Evolutionary conservation across 2,888 invertebrate genomes (phyloP), one percentile per base, ranked within the genome.

Genomic region (Pterostichus niger): DNA sequence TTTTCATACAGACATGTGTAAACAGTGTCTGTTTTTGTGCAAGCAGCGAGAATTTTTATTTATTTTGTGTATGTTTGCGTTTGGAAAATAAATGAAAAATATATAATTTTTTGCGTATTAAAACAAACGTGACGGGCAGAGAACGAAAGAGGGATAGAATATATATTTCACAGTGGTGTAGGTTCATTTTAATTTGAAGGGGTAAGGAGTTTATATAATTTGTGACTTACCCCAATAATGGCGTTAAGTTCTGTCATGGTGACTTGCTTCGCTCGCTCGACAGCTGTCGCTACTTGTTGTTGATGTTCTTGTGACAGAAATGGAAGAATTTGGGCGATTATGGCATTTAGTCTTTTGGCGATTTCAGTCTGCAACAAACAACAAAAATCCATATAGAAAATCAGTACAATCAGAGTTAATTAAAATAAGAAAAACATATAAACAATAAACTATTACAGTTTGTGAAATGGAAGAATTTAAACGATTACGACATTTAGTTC

Each of bases 241-340:
- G 98, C 95, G 91, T 98, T 98, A 85, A 99, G 92, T 91, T 99
- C 99, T 85, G 97, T 95, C 97, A 98, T 97, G 88, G 97, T 98
- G 89, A 99, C 97, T 92, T 98, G 98, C 92, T 99, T 99, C 87
- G 99, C 98, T 89, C 98, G 92, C 88, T 99, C 99, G 73, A 99
- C 97, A 13, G 99, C 98, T 77, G 96, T 95, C 44, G 98, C 96
- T 75, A 99, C 98, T 91, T 98, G 98, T 91, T 98, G 97, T 89
- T 99, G 99, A 89, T 99, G 98, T 93, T 98, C 98, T 91, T 96
- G 96, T 85, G 98, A 97, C 88, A 99, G 93, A 91, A 97, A 98
- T 86, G 98, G 99, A 88, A 99, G 93, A 89, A 99, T 94, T 93
- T 99, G 98, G 88, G 96, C 97, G 89, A 98, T 97, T 88, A 99